Evolutionary conservation across 2,888 invertebrate species (phyloP).

Genomic region (Mactromeris polynyma): DNA sequence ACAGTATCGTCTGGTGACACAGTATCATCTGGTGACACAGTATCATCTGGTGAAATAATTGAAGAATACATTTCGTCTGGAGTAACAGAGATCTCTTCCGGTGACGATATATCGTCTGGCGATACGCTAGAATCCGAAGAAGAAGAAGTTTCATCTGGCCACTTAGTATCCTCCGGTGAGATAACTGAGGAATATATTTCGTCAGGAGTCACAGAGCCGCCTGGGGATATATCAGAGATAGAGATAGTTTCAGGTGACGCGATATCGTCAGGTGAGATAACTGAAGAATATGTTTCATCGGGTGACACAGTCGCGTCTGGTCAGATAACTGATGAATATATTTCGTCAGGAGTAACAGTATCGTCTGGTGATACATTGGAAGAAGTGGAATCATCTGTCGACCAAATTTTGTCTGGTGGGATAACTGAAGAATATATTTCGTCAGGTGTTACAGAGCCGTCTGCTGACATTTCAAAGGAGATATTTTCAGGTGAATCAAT

Average conservation of each 20-base stretch:
- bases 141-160: background rate
- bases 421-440: background rate
- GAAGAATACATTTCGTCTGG: background rate
- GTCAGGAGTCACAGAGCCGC: background rate
- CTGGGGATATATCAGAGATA: background rate
- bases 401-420: background rate
- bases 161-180: background rate
- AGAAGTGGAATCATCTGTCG: background rate
- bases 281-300: background rate
- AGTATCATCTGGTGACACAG: constrained; percentile 2
- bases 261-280: background rate
- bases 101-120: constrained; percentile 14
- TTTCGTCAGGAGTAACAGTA: background rate
- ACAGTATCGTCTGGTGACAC: background rate
- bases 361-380: background rate
- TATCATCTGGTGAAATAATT: background rate
- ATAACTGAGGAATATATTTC: background rate
- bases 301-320: background rate
- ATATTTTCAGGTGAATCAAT: background rate
- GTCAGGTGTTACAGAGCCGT: background rate
- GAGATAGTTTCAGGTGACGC: background rate
- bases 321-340: background rate
- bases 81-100: background rate
- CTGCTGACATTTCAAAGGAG: background rate
- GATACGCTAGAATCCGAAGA: background rate